phyloP scores from a whole-genome alignment of 2,113 vertebrate species.

The Halcyon malimbica region DNA sequence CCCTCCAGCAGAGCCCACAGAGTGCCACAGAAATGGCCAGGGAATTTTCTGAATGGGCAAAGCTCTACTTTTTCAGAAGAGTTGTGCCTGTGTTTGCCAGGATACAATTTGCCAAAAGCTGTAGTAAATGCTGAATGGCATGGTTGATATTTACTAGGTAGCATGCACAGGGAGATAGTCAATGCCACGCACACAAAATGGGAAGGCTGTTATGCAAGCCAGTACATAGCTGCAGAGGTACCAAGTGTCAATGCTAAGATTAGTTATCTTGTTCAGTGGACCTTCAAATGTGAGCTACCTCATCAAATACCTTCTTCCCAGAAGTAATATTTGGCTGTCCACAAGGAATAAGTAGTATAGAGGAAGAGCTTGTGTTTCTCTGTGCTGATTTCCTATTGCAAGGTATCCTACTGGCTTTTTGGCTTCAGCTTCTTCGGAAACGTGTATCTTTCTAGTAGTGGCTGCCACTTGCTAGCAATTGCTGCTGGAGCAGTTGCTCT shows the following conservation, averaged over 20 bases:
- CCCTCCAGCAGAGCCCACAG: not conserved
- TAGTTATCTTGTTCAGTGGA: not conserved
- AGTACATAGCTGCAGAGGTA: fast-evolving
- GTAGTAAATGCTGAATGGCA: not conserved
- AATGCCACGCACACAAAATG: not conserved
- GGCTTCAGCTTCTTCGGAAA: not conserved
- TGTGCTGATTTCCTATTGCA: not conserved
- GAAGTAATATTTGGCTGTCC: not conserved
- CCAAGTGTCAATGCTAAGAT: not conserved
- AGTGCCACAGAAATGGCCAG: not conserved
- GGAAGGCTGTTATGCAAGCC: not conserved
- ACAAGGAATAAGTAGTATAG: not conserved
- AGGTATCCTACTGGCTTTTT: not conserved
- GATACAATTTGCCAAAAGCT: not conserved
- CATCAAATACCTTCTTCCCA: not conserved
- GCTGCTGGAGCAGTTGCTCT: not conserved
- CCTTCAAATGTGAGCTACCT: not conserved
- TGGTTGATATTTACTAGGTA: not conserved
- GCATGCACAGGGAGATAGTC: not conserved
- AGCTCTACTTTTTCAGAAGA: not conserved
- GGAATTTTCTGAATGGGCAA: not conserved
- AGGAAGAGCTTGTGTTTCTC: not conserved
- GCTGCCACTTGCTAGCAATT: not conserved
- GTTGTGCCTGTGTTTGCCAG: not conserved
- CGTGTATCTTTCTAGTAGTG: not conserved